A percentile compares a stretch with the other conserved stretches of the same genome.
These are phyloP conservation scores for Eupleurogrammus muticus DNA, from an alignment of 2,797 vertebrate genomes.

Conservation along the genomic window DNA sequence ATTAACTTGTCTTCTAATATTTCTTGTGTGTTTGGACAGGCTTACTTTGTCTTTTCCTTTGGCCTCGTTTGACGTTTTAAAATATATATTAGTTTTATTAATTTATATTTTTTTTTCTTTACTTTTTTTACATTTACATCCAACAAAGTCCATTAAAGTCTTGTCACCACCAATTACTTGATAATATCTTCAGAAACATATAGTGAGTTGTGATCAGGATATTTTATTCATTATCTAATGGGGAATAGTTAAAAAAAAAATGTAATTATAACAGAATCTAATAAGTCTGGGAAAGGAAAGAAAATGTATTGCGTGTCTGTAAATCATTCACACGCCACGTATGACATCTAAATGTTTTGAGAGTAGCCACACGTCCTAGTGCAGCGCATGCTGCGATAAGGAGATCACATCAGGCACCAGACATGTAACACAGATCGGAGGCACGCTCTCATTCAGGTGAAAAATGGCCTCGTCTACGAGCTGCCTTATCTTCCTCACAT, in stretches of 20 bases:
- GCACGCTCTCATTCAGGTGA: slow-evolving; percentile 49
- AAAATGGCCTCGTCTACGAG: slow-evolving; percentile 65
- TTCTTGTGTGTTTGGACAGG: slow-evolving; percentile 1
- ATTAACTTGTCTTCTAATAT: slow-evolving; percentile 8
- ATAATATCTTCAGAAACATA: background rate
- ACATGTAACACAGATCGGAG: slow-evolving; percentile 20
- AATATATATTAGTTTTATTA: background rate
- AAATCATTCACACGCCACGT: slow-evolving; percentile 4
- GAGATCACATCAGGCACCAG: slow-evolving; percentile 22
- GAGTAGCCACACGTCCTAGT: background rate
- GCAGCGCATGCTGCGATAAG: slow-evolving; percentile 13
- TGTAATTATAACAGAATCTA: background rate
- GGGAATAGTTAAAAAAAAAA: background rate
- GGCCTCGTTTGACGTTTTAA: background rate
- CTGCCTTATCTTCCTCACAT: slow-evolving; percentile 53
- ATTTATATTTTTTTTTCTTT: no score
- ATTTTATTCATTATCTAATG: background rate
- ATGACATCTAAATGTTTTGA: background rate
- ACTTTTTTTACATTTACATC: background rate
- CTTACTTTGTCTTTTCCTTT: background rate
- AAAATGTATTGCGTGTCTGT: no score
- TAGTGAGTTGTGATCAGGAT: background rate
- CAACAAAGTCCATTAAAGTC: background rate
- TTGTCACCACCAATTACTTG: background rate
- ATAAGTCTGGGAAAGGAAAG: background rate